phyloP scores from a whole-genome alignment of 2,888 invertebrate species.

The Drosophila nr. medialis region DNA sequence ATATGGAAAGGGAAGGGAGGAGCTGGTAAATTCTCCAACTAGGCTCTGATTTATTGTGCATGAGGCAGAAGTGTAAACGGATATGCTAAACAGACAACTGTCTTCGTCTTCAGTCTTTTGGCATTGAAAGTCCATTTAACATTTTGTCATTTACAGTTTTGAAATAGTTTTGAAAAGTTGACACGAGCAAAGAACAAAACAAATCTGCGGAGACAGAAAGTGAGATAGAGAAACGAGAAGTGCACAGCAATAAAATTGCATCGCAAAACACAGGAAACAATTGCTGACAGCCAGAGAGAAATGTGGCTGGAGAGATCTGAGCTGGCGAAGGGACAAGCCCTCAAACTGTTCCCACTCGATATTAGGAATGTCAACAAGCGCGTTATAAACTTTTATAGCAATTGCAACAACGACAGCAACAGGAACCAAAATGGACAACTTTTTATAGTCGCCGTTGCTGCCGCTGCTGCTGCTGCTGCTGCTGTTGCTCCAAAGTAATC shows the following conservation, averaged over 20 bases:
- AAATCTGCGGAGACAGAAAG: slow-evolving; percentile 53
- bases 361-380: slow-evolving; percentile 80
- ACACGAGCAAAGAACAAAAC: slow-evolving; percentile 63
- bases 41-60: slow-evolving; percentile 78
- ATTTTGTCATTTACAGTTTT: slow-evolving; percentile 84
- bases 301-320: slow-evolving; percentile 10
- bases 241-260: slow-evolving; percentile 64
- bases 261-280: slow-evolving; percentile 68
- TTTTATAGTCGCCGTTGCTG: slow-evolving; percentile 50
- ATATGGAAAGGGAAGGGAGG: not conserved
- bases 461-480: slow-evolving; percentile 7
- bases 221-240: slow-evolving; percentile 18
- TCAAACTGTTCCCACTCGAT: slow-evolving; percentile 59
- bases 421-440: slow-evolving; percentile 47
- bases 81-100: slow-evolving; percentile 63
- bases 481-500: slow-evolving; percentile 62
- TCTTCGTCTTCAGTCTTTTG: slow-evolving; percentile 47
- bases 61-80: slow-evolving; percentile 73
- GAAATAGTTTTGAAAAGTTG: slow-evolving; percentile 82
- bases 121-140: slow-evolving; percentile 82
- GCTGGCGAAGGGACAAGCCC: slow-evolving; percentile 5
- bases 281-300: slow-evolving; percentile 61
- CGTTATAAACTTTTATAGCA: slow-evolving; percentile 83
- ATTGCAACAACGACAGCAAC: slow-evolving; percentile 45
- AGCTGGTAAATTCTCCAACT: slow-evolving; percentile 51